Conservation (phyloP, 2,888 invertebrate genomes). For the Caenorhabditis zanzibari region DNA sequence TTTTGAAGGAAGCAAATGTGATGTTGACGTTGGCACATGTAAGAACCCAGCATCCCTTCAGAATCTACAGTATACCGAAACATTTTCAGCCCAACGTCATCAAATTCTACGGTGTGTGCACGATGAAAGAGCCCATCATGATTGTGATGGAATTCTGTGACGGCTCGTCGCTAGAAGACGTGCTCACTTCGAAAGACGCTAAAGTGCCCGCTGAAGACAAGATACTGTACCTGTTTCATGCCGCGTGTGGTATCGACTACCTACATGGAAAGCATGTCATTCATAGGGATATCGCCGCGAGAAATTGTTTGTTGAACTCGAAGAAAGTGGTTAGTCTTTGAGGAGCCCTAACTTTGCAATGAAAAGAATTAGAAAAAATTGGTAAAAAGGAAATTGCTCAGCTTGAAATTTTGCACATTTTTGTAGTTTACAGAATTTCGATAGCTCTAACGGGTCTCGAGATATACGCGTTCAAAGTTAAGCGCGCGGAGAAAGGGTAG, state of each 20-base stretch:
- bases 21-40: slow-evolving; percentile 88
- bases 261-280: slow-evolving; percentile 66
- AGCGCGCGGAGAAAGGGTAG: no score
- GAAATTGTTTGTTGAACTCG: slow-evolving; percentile 57
- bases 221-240: slow-evolving; percentile 65
- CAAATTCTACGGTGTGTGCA: slow-evolving; percentile 91
- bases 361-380: no score
- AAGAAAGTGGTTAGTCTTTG: slow-evolving; percentile 50
- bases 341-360: no score
- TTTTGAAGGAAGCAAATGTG: slow-evolving; percentile 96
- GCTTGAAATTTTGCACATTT: no score
- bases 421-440: no score
- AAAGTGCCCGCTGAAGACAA: slow-evolving; percentile 51
- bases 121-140: slow-evolving; percentile 72
- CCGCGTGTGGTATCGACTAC: slow-evolving; percentile 69
- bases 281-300: slow-evolving; percentile 67
- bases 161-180: slow-evolving; percentile 57
- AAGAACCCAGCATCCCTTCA: no score
- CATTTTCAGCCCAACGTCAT: slow-evolving; percentile 89
- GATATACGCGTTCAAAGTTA: no score
- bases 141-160: slow-evolving; percentile 72
- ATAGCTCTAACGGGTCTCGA: no score
- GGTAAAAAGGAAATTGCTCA: no score
- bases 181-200: slow-evolving; percentile 14
- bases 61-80: no score